Conservation (phyloP, 2,113 vertebrate genomes). For the Prolemur simus region DNA sequence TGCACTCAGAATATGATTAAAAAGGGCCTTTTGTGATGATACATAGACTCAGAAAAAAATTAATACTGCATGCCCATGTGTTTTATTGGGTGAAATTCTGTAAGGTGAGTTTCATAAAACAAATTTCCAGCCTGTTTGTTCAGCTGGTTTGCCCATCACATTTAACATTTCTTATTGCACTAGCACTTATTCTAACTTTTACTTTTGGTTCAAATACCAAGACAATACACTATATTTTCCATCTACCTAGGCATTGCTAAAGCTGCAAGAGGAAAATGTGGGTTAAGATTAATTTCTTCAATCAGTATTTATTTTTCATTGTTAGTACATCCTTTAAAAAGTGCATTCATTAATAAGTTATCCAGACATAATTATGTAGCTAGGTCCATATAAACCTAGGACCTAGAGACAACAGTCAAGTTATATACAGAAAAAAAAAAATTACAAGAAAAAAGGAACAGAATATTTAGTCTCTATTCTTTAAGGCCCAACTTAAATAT, state of each 20-base stretch:
- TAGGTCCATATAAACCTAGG: background rate
- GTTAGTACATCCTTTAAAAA: constrained; percentile 23
- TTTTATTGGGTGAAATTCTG: constrained; percentile 84
- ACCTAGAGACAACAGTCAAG: background rate
- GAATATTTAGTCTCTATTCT: background rate
- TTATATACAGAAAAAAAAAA: background rate
- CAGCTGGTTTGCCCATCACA: constrained; percentile 84
- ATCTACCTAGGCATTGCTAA: constrained; percentile 73
- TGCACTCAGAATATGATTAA: constrained; percentile 70
- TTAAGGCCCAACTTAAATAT: background rate
- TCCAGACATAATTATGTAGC: background rate
- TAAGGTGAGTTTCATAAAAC: constrained; percentile 84
- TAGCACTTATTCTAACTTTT: constrained; percentile 76
- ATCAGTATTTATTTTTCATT: constrained; percentile 37
- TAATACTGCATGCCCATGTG: constrained; percentile 63
- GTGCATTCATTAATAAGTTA: background rate
- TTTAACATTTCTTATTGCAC: constrained; percentile 75
- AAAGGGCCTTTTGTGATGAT: constrained; percentile 75
- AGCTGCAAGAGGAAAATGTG: constrained; percentile 71
- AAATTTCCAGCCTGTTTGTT: constrained; percentile 85
- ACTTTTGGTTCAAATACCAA: constrained; percentile 77
- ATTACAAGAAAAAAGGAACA: background rate
- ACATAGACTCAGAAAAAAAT: constrained; percentile 77
- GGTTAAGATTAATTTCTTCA: constrained; percentile 61
- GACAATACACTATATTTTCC: constrained; percentile 79